A percentile compares a stretch with the other conserved stretches of the same genome.
phyloP scores from a whole-genome alignment of 1,140 invertebrate species.

The Drosophila novamexicana region DNA sequence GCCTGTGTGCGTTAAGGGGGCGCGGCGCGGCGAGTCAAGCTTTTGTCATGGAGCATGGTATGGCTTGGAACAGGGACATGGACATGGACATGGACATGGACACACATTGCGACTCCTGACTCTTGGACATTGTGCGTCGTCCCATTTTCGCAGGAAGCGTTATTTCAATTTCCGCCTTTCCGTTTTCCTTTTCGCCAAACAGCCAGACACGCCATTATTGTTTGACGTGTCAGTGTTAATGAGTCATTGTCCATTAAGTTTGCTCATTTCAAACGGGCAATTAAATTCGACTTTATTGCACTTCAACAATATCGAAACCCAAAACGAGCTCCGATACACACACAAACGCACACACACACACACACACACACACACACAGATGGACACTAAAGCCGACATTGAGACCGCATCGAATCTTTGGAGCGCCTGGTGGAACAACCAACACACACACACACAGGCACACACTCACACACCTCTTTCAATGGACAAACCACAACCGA shows the following conservation, averaged over 20 bases:
- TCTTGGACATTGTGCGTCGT: constrained; percentile 20
- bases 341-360: too few relatives aligned
- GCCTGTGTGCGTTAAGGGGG: constrained; percentile 32
- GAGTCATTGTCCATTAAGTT: constrained; percentile 83
- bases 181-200: constrained; percentile 61
- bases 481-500: constrained; percentile 4
- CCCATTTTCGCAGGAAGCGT: constrained; percentile 73
- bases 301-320: constrained; percentile 52
- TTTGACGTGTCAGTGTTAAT: constrained; percentile 83
- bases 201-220: constrained; percentile 77
- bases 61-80: constrained; percentile 16
- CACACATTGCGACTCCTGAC: neutral
- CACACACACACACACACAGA: constrained; percentile 10
- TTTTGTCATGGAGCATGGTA: constrained; percentile 70
- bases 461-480: constrained; percentile 9
- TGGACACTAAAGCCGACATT: constrained; percentile 43
- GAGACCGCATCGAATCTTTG: constrained; percentile 46
- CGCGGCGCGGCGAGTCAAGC: constrained; percentile 45
- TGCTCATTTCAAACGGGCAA: constrained; percentile 82
- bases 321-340: neutral
- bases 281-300: constrained; percentile 83
- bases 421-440: neutral
- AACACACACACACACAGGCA: neutral
- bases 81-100: constrained; percentile 5
- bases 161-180: constrained; percentile 82